phyloP scores from a whole-genome alignment of 2,113 vertebrate genomes.

The Cheirogaleus medius region DNA sequence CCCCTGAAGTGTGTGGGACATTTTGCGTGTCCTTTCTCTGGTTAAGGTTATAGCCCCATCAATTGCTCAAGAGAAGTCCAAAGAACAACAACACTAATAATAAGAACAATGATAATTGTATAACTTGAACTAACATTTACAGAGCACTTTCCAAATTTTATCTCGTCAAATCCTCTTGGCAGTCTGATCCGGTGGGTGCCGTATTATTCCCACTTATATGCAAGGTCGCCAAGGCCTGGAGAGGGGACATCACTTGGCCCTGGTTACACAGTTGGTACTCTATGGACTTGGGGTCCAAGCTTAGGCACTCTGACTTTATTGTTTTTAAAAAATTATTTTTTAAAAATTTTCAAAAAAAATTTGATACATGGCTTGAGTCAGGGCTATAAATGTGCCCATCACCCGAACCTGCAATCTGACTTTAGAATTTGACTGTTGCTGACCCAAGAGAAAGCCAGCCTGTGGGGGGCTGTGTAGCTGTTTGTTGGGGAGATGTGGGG shows the following conservation, averaged over 20 bases:
- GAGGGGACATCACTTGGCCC: neutral
- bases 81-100: accelerated
- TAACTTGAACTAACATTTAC: neutral
- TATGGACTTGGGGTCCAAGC: neutral
- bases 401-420: neutral
- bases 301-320: neutral
- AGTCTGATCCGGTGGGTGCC: neutral
- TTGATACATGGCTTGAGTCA: no score
- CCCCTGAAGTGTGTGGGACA: neutral
- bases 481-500: neutral
- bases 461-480: neutral
- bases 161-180: neutral
- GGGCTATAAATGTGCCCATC: no score
- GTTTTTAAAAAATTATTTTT: no score
- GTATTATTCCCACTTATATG: neutral
- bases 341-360: no score
- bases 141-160: neutral
- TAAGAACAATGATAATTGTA: neutral
- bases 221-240: neutral
- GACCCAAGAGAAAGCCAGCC: neutral
- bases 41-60: neutral
- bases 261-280: neutral
- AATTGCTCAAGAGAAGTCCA: neutral
- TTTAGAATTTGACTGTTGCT: neutral
- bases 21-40: neutral